Base-by-base conservation (phyloP, 2,797 vertebrate genomes). In the Lepus oiostolus region DNA sequence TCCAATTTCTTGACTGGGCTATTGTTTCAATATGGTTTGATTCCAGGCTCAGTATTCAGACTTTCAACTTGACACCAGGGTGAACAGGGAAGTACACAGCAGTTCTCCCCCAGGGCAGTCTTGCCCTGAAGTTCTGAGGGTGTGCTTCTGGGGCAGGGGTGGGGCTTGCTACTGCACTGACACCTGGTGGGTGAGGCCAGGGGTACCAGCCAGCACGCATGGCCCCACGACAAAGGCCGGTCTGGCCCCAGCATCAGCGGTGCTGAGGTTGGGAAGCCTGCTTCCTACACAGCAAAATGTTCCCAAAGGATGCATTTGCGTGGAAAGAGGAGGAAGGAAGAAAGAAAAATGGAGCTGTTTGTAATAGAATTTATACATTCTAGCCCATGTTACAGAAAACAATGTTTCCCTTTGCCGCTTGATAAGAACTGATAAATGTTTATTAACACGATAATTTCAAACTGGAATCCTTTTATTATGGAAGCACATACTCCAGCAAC, bases 361-460 rank as follows among this genome's bases (percentile, higher is more conserved):
- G 52, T 72, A 68, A 80, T 52, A 42, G 62, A 74, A 68, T 95
- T 85, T 83, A 80, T 90, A n/a, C 52, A 81, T 77, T 88, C 79
- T 4, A 83, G 71, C 47, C 17, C 6, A 74, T 70, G 30, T 79
- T 67, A 86, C 88, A 94, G 84, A 35, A 88, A 75, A 87, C 85
- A 82, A 63, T 85, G 85, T 85, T 95, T 75, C 65, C 47, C 77
- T 75, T 70, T 94, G 74, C n/a, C 83, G 47, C 85, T 93, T 72
- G 81, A 93, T 93, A 88, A 87, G 88, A 92, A 81, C 65, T 88
- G 93, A 93, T 92, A 83, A 90, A 85, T 93, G 89, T 86, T 96
- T 93, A 94, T 95, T 96, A 93, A 94, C 50, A 54, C 30, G 62
- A 16, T 72, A 85, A 96, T 94, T 92, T 83, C 85, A 88, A 94